Conservation (phyloP, 2,797 vertebrate genomes). For the Lates japonicus region DNA sequence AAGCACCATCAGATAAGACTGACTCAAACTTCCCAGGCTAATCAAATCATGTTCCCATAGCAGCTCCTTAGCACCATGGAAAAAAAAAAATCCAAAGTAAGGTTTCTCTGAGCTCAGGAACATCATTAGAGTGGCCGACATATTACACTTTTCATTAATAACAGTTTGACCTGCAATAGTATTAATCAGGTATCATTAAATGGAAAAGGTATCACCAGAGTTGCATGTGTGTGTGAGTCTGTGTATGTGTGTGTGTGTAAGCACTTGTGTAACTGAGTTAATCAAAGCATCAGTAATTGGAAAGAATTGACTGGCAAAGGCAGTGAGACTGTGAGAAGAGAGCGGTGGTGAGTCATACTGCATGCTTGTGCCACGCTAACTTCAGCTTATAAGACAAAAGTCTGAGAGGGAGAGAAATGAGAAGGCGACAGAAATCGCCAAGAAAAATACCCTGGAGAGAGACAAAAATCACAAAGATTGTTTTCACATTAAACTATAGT, state of each 20-base stretch:
- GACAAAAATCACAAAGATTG: constrained; percentile 45
- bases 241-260: constrained; percentile 1
- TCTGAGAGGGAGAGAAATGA: constrained; percentile 42
- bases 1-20: constrained; percentile 57
- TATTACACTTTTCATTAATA: constrained; percentile 26
- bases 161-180: constrained; percentile 25
- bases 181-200: constrained; percentile 27
- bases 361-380: constrained; percentile 59
- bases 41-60: constrained; percentile 56
- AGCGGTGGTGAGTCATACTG: constrained; percentile 64
- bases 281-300: constrained; percentile 63
- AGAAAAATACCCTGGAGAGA: constrained; percentile 53
- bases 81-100: constrained; percentile 16
- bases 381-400: constrained; percentile 78
- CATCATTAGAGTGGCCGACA: constrained; percentile 30
- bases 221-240: not conserved
- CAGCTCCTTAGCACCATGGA: constrained; percentile 14
- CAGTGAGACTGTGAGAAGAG: constrained; percentile 54
- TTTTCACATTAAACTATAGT: constrained; percentile 53
- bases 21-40: constrained; percentile 39
- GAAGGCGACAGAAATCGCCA: constrained; percentile 45
- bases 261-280: constrained; percentile 34
- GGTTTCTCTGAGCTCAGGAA: constrained; percentile 11
- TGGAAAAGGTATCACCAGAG: not conserved
- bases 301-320: constrained; percentile 66